These are phyloP conservation scores for Scleropages formosus DNA, from an alignment of 2,797 vertebrate genomes.

Conservation along the genomic window DNA sequence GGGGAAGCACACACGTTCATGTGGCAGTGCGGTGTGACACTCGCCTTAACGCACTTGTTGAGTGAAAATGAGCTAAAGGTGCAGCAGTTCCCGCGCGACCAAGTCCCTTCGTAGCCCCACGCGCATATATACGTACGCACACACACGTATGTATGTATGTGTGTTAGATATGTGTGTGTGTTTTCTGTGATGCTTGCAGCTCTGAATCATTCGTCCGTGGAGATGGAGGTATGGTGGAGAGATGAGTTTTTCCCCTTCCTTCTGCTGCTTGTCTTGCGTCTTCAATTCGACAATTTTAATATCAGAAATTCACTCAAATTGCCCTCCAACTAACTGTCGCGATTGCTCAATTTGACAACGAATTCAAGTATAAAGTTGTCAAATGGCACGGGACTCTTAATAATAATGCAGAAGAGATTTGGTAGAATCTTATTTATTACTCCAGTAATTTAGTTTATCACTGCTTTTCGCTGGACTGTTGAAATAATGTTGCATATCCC, in stretches of 20 bases:
- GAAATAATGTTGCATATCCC: neutral
- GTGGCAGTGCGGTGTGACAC: conserved; percentile 21
- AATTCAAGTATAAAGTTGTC: neutral
- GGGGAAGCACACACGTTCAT: conserved; percentile 20
- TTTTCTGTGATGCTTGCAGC: neutral
- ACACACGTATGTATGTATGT: too few relatives aligned
- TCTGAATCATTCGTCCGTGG: neutral
- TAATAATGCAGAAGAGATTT: neutral
- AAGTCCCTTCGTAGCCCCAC: too few relatives aligned
- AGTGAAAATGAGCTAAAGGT: conserved; percentile 40
- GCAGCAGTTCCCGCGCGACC: conserved; percentile 37
- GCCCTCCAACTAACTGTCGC: neutral
- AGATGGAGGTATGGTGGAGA: neutral
- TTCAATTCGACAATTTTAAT: neutral
- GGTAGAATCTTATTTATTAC: neutral
- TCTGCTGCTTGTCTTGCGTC: neutral
- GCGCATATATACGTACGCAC: conserved; percentile 17
- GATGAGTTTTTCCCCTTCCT: neutral
- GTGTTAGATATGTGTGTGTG: neutral
- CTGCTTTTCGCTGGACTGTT: neutral
- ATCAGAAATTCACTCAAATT: conserved; percentile 3
- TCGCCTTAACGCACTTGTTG: conserved; percentile 54
- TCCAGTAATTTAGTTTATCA: neutral
- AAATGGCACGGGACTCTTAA: neutral
- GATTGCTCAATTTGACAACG: neutral